Conservation (phyloP, 35 echinoderm and acorn worm genomes). For the Ophioderma brevispina region DNA sequence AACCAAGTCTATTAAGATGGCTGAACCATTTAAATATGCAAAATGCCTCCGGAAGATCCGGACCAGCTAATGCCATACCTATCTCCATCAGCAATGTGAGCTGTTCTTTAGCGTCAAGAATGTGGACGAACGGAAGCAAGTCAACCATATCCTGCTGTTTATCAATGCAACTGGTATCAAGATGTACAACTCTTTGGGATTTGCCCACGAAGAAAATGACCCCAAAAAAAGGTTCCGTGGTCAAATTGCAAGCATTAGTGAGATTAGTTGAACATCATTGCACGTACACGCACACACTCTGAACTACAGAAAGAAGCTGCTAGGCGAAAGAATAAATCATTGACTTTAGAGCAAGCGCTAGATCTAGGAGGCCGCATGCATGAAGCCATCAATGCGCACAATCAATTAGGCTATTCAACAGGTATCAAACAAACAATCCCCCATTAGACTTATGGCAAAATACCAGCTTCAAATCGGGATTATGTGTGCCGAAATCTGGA, state of each 20-base stretch:
- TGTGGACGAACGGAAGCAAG: neutral
- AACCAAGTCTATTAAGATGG: no score
- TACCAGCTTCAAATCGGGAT: no score
- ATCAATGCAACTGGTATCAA: neutral
- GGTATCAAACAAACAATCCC: no score
- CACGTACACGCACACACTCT: no score
- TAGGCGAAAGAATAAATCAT: slow-evolving; percentile 21
- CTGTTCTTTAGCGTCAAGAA: neutral
- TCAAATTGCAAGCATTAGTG: neutral
- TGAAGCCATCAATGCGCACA: slow-evolving; percentile 23
- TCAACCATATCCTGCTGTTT: neutral
- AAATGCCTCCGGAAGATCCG: no score
- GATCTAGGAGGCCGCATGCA: slow-evolving; percentile 36
- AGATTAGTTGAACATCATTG: slow-evolving; percentile 28
- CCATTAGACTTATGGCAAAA: neutral
- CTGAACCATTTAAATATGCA: no score
- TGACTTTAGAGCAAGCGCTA: slow-evolving; percentile 50
- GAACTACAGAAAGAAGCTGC: slow-evolving; percentile 55
- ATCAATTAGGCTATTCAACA: slow-evolving; percentile 9
- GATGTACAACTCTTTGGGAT: neutral
- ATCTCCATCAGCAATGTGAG: neutral
- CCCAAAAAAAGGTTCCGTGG: neutral
- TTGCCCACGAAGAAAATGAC: neutral
- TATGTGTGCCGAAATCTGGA: no score
- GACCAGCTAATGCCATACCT: no score